Conservation (phyloP, 1,140 invertebrate species). For the Polypedilum pembai region DNA sequence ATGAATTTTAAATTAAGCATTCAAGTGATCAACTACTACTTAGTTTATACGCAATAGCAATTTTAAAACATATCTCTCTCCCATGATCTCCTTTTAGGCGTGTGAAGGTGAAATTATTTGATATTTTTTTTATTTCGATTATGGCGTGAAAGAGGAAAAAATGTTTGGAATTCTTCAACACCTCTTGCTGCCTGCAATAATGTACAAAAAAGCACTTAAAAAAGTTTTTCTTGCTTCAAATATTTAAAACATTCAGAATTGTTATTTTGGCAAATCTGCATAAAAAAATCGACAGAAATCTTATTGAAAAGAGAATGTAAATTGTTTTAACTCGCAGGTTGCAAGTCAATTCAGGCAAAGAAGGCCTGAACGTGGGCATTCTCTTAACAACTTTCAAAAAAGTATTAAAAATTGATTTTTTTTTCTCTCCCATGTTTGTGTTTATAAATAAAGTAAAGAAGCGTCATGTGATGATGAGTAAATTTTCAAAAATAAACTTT, state of each 20-base stretch:
- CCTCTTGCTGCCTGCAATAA: neutral
- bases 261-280: neutral
- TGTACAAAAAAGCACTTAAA: neutral
- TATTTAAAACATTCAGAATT: too few species aligned
- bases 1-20: neutral
- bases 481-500: neutral
- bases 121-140: neutral
- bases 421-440: neutral
- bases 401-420: neutral
- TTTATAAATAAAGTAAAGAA: neutral
- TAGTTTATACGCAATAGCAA: neutral
- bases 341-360: neutral
- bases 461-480: constrained; percentile 9
- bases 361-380: neutral
- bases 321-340: neutral
- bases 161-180: too few species aligned
- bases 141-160: too few species aligned
- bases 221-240: neutral
- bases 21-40: constrained; percentile 1
- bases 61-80: neutral
- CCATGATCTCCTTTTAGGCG: neutral
- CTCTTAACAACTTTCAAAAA: neutral
- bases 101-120: constrained; percentile 11
- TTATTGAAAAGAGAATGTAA: constrained; percentile 6
- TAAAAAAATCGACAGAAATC: neutral